Evolutionary conservation across 2,113 vertebrate genomes (phyloP), one percentile per base, ranked within the genome.

Genomic region (Corythaixoides concolor): DNA sequence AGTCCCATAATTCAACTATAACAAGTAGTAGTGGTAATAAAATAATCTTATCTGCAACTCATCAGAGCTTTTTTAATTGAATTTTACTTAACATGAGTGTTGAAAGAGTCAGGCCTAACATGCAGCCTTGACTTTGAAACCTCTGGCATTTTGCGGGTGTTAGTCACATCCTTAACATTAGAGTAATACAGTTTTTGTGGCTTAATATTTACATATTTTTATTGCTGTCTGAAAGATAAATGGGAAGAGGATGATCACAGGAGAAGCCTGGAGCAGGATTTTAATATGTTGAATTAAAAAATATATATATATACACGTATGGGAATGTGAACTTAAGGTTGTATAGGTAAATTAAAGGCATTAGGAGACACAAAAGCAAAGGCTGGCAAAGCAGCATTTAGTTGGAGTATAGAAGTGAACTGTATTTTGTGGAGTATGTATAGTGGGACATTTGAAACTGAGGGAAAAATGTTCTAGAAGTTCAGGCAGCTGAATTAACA

Each of bases 151-250:
- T 96, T 97, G 96, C 9, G 95, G 95, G 96, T 95, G 96, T 97
- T 97, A 97, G 94, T 97, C 96, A 97, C 89, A 97, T 97, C 96
- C 96, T 96, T 97, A 96, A 97, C 95, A 96, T 95, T 97, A 96
- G 76, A 94, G 88, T 96, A 97, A 96, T 96, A 88, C 50, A 96
- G 78, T 97, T 96, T 96, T 97, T 97, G 96, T 95, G 96, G 95
- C 94, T 97, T 95, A 90, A 76, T 96, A 97, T 97, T 97, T 97
- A 96, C 96, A 96, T 96, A 94, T 96, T 97, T 96, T 96, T 95
- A 96, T 96, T 97, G 94, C 96, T 96, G 91, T 90, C 95, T 97
- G 80, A 96, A 95, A 97, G 97, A 97, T 96, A 97, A 96, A 97
- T 97, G 97, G 88, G 92, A 96, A 95, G 68, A 96, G 52, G 93